phyloP scores from a whole-genome alignment of 2,797 vertebrate genomes.

The Synanceia verrucosa region DNA sequence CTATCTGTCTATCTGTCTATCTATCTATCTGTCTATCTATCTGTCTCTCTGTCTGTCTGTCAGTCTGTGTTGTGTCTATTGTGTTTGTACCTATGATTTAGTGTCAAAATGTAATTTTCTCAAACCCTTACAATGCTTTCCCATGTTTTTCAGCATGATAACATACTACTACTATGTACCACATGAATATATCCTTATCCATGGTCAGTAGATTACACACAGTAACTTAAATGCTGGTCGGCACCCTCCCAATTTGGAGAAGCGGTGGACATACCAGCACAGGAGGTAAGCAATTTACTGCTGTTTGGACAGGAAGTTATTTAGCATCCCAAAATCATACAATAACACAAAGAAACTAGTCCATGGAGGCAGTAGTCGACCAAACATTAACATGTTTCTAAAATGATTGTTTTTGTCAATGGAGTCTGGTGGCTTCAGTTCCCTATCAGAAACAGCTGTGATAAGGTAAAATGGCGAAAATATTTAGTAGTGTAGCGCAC shows the following conservation, averaged over 20 bases:
- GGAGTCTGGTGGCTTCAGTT: background rate
- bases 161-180: too few relatives aligned
- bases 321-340: background rate
- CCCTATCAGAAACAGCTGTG: accelerated
- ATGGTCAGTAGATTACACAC: background rate
- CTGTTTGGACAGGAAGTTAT: accelerated
- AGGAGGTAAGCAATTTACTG: background rate
- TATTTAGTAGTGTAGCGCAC: too few relatives aligned
- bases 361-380: background rate
- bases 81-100: too few relatives aligned
- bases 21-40: too few relatives aligned
- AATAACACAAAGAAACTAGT: background rate
- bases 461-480: background rate
- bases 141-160: too few relatives aligned
- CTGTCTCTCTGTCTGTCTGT: too few relatives aligned
- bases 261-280: background rate
- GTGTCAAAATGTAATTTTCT: too few relatives aligned
- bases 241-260: background rate
- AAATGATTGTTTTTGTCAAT: background rate
- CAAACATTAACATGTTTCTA: too few relatives aligned
- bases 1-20: too few relatives aligned
- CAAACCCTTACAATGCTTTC: too few relatives aligned
- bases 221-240: background rate
- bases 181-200: background rate
- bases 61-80: too few relatives aligned